A percentile compares a stretch with the other conserved stretches of the same genome.
These are phyloP conservation scores for Oryzias sinensis DNA, from an alignment of 2,797 vertebrate genomes.

Conservation along the genomic window DNA sequence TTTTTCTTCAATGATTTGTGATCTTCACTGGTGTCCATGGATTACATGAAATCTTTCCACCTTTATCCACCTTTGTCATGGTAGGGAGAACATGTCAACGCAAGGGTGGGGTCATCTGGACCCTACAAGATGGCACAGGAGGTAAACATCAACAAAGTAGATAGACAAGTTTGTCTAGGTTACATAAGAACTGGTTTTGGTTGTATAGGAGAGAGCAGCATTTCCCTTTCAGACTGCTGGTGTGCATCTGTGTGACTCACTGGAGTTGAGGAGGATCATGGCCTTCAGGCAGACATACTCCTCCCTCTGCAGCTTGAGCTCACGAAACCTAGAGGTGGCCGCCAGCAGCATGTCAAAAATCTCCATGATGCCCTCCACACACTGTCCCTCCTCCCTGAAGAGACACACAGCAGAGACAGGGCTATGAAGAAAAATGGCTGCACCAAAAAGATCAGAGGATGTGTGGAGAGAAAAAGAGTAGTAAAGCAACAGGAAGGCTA, in stretches of 20 bases:
- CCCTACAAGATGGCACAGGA: too few relatives aligned
- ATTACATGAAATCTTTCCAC: too few relatives aligned
- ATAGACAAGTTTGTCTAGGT: slow-evolving; percentile 17
- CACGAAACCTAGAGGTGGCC: slow-evolving; percentile 90
- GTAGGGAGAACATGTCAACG: too few relatives aligned
- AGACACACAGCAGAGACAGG: not conserved
- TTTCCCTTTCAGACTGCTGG: not conserved
- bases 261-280: slow-evolving; percentile 98
- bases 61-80: too few relatives aligned
- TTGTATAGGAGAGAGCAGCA: not conserved
- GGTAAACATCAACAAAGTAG: slow-evolving; percentile 12
- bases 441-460: not conserved
- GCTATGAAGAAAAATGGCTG: not conserved
- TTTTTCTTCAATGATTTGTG: too few relatives aligned
- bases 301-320: slow-evolving; percentile 93
- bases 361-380: slow-evolving; percentile 97
- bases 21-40: too few relatives aligned
- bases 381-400: slow-evolving; percentile 91
- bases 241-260: slow-evolving; percentile 78
- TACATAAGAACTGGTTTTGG: not conserved
- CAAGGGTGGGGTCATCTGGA: too few relatives aligned
- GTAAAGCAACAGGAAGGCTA: too few relatives aligned
- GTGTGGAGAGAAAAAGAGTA: not conserved
- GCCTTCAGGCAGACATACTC: slow-evolving; percentile 98
- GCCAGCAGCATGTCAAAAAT: slow-evolving; percentile 98